A percentile compares a stretch with the other conserved stretches of the same genome.
phyloP scores from a whole-genome alignment of 2,888 invertebrate species.

The Holacanthella duospinosa region DNA sequence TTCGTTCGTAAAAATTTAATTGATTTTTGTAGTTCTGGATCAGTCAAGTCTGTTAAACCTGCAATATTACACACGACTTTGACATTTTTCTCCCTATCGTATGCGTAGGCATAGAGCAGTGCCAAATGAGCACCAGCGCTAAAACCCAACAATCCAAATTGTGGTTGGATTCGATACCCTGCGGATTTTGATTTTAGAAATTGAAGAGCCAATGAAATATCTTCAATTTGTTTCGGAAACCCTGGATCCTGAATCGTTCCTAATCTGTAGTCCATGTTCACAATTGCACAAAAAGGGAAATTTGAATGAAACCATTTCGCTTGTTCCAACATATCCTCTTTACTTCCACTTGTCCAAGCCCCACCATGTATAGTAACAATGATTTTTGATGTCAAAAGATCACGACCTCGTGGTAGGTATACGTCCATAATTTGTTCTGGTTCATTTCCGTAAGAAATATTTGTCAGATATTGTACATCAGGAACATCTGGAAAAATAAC shows the following conservation, averaged over 20 bases:
- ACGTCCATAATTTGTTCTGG: neutral
- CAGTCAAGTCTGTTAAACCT: conserved; percentile 5
- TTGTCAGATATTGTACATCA: neutral
- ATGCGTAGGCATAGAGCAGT: neutral
- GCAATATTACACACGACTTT: conserved; percentile 4
- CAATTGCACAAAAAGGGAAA: conserved; percentile 1
- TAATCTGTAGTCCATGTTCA: conserved; percentile 9
- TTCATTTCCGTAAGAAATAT: neutral
- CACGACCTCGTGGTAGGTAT: neutral
- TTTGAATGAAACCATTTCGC: neutral
- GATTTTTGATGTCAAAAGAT: neutral
- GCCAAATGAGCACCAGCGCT: conserved; percentile 9
- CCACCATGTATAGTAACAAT: neutral
- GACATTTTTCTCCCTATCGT: neutral
- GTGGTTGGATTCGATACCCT: neutral
- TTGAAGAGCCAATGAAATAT: neutral
- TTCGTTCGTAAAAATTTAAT: neutral
- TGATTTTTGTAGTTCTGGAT: neutral
- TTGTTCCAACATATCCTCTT: neutral
- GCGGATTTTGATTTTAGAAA: neutral
- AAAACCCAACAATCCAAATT: neutral
- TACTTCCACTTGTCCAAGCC: neutral
- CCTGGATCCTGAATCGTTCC: neutral
- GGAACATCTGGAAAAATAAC: neutral
- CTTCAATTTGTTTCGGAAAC: conserved; percentile 6